Percentiles rank a stretch among this genome's conserved stretches.
Evolutionary conservation across 1,140 invertebrate genomes (phyloP).

Genomic region (Adoxophyes honmai): DNA sequence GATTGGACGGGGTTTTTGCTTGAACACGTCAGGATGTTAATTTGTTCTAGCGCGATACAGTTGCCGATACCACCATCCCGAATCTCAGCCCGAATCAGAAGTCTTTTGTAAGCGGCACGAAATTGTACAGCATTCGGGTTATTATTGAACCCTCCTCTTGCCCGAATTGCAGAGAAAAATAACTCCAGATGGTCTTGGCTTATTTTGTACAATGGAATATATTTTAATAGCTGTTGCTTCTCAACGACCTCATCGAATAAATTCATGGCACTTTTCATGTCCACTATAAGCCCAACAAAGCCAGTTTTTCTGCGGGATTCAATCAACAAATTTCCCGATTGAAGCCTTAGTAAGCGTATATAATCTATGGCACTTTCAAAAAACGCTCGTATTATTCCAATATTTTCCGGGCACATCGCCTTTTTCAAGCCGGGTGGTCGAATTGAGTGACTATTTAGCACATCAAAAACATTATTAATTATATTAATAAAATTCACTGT

Average conservation of each 20-base stretch:
- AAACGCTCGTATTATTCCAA: constrained; percentile 14
- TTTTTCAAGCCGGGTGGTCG: constrained; percentile 21
- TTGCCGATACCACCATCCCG: neutral
- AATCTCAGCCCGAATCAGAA: neutral
- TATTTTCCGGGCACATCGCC: constrained; percentile 21
- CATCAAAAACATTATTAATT: constrained; percentile 29
- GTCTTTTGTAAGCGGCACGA: constrained; percentile 19
- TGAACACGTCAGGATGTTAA: neutral
- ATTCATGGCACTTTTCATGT: constrained; percentile 19
- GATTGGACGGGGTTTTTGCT: neutral
- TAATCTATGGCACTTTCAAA: constrained; percentile 22
- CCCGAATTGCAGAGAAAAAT: constrained; percentile 22
- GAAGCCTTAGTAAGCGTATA: constrained; percentile 19
- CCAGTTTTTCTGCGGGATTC: constrained; percentile 23
- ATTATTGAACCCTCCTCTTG: constrained; percentile 26
- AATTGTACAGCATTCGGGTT: constrained; percentile 29
- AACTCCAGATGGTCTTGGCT: constrained; percentile 30
- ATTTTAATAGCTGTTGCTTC: constrained; percentile 17
- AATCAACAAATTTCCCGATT: constrained; percentile 12
- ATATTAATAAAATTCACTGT: constrained; percentile 22
- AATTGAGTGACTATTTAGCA: constrained; percentile 19
- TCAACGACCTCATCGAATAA: constrained; percentile 16
- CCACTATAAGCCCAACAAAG: constrained; percentile 21
- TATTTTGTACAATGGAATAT: constrained; percentile 21
- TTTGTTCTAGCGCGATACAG: constrained; percentile 9